A percentile compares a stretch with the other conserved stretches of the same genome.
Conservation (phyloP, 2,113 vertebrate genomes). For the Hirundichthys speculiger region DNA sequence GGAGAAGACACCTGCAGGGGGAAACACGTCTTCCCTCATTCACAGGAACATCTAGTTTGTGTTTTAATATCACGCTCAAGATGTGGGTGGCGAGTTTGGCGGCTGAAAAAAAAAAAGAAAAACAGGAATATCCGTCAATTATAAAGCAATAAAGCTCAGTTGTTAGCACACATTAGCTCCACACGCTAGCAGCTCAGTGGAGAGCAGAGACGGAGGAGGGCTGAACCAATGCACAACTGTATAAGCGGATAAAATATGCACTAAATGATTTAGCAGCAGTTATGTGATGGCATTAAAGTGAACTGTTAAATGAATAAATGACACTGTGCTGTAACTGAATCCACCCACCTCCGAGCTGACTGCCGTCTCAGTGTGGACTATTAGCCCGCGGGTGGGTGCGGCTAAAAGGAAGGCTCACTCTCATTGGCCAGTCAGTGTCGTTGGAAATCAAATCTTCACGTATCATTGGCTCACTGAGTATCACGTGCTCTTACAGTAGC, state of each 20-base stretch:
- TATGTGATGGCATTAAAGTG: background rate
- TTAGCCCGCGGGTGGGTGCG: slow-evolving; percentile 13
- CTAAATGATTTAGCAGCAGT: background rate
- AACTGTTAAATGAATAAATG: background rate
- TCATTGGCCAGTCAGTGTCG: slow-evolving; percentile 33
- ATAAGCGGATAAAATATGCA: no score
- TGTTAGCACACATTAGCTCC: no score
- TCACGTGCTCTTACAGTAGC: slow-evolving; percentile 8
- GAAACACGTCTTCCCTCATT: background rate
- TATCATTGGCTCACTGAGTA: slow-evolving; percentile 24
- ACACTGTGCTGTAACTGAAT: background rate
- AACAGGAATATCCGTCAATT: no score
- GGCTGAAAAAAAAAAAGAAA: no score
- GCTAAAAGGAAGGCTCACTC: background rate
- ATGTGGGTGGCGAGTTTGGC: background rate
- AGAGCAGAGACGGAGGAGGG: no score
- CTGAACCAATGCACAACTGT: no score
- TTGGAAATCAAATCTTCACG: background rate
- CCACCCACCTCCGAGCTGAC: background rate
- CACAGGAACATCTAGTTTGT: background rate
- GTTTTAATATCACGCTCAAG: no score
- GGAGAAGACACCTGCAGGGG: slow-evolving; percentile 2
- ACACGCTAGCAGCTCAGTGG: no score
- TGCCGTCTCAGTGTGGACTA: background rate
- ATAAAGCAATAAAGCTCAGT: no score